A percentile compares a stretch with the other conserved stretches of the same genome.
phyloP scores from a whole-genome alignment of 2,888 invertebrate species.

The Catocala nupta region DNA sequence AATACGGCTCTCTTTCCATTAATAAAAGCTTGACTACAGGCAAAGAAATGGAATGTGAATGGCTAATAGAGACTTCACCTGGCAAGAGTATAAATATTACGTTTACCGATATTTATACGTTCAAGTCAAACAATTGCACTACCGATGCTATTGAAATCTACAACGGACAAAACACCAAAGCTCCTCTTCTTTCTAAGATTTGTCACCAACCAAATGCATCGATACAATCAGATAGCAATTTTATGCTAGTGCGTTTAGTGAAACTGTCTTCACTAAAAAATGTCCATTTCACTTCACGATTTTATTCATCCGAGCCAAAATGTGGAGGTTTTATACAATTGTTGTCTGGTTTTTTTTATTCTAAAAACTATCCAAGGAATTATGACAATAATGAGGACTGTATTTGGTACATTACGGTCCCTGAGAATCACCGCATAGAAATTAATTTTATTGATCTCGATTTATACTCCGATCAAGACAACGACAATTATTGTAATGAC shows the following conservation, averaged over 20 bases:
- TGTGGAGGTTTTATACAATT: slow-evolving; percentile 92
- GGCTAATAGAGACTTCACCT: slow-evolving; percentile 90
- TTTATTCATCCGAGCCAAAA: slow-evolving; percentile 70
- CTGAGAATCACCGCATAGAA: slow-evolving; percentile 89
- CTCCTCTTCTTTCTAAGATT: slow-evolving; percentile 86
- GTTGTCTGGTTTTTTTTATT: slow-evolving; percentile 90
- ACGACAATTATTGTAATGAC: slow-evolving; percentile 23
- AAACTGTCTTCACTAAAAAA: slow-evolving; percentile 86
- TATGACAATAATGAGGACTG: slow-evolving; percentile 93
- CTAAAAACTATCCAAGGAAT: slow-evolving; percentile 93
- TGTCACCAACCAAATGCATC: slow-evolving; percentile 85
- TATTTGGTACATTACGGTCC: slow-evolving; percentile 91
- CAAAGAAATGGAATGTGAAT: slow-evolving; percentile 89
- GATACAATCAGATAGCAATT: slow-evolving; percentile 89
- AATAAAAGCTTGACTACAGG: slow-evolving; percentile 89
- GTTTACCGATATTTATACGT: slow-evolving; percentile 89
- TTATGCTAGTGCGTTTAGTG: slow-evolving; percentile 90
- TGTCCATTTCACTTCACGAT: slow-evolving; percentile 89
- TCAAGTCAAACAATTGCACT: slow-evolving; percentile 85
- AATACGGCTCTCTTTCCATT: slow-evolving; percentile 86
- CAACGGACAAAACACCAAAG: slow-evolving; percentile 88
- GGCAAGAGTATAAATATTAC: slow-evolving; percentile 90
- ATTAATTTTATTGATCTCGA: slow-evolving; percentile 90
- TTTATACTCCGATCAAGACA: slow-evolving; percentile 69
- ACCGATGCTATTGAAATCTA: slow-evolving; percentile 89